Evolutionary conservation across 2,888 invertebrate species (phyloP).

Genomic region (Megalurothrips usitatus): DNA sequence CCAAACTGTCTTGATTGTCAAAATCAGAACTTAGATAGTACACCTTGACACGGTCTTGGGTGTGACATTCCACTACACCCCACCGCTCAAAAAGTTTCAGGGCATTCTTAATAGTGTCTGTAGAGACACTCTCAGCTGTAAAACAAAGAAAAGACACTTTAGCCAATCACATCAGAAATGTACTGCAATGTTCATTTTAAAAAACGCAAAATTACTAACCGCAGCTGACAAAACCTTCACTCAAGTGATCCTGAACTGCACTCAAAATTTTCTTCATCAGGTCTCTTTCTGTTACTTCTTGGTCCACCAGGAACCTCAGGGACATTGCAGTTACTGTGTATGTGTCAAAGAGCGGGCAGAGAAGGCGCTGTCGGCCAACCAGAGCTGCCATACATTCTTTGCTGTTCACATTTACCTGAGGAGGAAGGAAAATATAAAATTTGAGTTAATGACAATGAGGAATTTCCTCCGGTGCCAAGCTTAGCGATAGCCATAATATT

Average conservation of each 20-base stretch:
- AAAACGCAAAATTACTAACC: conserved; percentile 50
- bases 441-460: not conserved
- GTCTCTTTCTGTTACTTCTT: conserved; percentile 60
- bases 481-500: not conserved
- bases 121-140: conserved; percentile 81
- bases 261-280: conserved; percentile 62
- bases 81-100: conserved; percentile 75
- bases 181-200: conserved; percentile 27
- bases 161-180: conserved; percentile 33
- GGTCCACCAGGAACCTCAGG: conserved; percentile 53
- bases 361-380: conserved; percentile 41
- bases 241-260: conserved; percentile 60
- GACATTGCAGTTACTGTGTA: conserved; percentile 63
- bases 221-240: conserved; percentile 55
- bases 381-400: not conserved
- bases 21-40: conserved; percentile 49
- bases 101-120: conserved; percentile 81
- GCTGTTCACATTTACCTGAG: not conserved
- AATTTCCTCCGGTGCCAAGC: not conserved
- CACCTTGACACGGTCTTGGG: conserved; percentile 46
- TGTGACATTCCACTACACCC: conserved; percentile 64
- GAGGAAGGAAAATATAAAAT: not conserved
- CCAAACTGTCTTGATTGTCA: conserved; percentile 46
- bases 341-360: conserved; percentile 70
- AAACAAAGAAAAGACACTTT: conserved; percentile 39